Conservation (phyloP, 2,888 invertebrate genomes). For the Drosophila anceps region DNA sequence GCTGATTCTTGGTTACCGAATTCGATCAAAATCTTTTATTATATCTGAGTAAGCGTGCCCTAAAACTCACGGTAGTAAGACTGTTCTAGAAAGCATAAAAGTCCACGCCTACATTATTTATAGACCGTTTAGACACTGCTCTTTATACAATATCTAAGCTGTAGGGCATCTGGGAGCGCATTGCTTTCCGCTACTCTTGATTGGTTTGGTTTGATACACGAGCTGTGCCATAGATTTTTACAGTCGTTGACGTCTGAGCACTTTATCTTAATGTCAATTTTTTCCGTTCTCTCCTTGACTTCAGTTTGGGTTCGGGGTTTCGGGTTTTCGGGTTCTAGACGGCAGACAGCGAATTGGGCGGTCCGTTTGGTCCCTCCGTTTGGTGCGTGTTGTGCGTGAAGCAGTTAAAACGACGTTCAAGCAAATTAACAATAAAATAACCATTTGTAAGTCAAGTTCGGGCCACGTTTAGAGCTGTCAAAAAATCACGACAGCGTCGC, state of each 20-base stretch:
- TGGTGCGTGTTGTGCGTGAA: conserved; percentile 69
- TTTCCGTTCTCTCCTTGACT: conserved; percentile 28
- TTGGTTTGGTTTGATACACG: conserved; percentile 49
- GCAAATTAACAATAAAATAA: conserved; percentile 76
- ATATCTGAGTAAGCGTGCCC: neutral
- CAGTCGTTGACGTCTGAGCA: conserved; percentile 61
- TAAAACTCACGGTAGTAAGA: neutral
- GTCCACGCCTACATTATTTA: neutral
- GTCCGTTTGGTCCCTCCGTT: conserved; percentile 19
- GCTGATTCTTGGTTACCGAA: neutral
- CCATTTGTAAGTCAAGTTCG: conserved; percentile 66
- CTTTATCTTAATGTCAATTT: conserved; percentile 77
- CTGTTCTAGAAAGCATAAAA: neutral
- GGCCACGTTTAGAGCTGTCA: conserved; percentile 55
- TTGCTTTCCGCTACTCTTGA: conserved; percentile 25
- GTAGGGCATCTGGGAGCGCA: conserved; percentile 28
- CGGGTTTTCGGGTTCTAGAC: conserved; percentile 16
- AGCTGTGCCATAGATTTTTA: conserved; percentile 39
- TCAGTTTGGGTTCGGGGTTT: conserved; percentile 27
- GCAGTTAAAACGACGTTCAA: conserved; percentile 70
- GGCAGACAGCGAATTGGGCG: conserved; percentile 15
- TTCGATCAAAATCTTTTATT: neutral
- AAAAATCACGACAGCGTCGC: conserved; percentile 71
- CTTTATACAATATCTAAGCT: neutral
- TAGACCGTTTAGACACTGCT: neutral